phyloP scores from a whole-genome alignment of 92 coral and sea anemone species.

The Porites rus region DNA sequence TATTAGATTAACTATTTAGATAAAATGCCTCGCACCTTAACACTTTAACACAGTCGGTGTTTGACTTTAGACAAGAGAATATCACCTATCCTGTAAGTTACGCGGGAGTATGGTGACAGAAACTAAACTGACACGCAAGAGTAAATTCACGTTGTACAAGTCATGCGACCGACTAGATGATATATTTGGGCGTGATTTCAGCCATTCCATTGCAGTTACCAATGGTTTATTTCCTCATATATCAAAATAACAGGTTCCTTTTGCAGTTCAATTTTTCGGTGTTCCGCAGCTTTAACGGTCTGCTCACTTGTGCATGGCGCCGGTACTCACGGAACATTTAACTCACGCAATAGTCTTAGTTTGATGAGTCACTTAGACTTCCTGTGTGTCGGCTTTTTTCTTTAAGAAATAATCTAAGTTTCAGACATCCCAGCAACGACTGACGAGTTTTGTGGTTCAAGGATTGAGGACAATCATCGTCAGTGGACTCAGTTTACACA shows the following conservation, averaged over 20 bases:
- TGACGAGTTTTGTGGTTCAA: neutral
- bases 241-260: neutral
- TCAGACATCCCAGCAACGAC: neutral
- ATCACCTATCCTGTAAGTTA: too few species aligned
- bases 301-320: neutral
- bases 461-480: neutral
- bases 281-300: neutral
- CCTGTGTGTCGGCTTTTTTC: neutral
- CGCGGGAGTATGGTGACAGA: neutral
- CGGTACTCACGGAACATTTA: slow-evolving; percentile 12
- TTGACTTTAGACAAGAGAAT: too few species aligned
- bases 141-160: neutral
- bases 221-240: neutral
- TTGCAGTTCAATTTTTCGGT: neutral
- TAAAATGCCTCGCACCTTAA: too few species aligned
- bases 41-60: too few species aligned
- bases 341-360: slow-evolving; percentile 36
- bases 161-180: neutral
- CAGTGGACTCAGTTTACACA: neutral
- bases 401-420: neutral
- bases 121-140: neutral
- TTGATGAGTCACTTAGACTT: slow-evolving; percentile 28
- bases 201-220: neutral
- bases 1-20: too few species aligned
- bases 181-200: neutral